phyloP scores from a whole-genome alignment of 2,888 invertebrate genomes.

The Philereme transversata region DNA sequence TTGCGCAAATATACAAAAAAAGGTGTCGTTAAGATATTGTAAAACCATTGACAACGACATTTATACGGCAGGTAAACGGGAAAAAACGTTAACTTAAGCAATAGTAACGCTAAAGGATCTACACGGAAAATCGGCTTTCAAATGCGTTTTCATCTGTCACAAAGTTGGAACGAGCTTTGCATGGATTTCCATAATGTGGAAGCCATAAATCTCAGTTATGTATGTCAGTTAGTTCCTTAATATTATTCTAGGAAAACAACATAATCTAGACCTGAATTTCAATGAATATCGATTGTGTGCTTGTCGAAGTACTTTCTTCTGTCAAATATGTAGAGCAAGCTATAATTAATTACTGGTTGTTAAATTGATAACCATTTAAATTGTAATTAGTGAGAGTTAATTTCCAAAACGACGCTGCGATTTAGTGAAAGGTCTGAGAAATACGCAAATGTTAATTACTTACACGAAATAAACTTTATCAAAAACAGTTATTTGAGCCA shows the following conservation, averaged over 20 bases:
- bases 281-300: constrained; percentile 14
- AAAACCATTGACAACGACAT: too few relatives aligned
- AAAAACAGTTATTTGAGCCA: too few relatives aligned
- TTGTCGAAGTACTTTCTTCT: constrained; percentile 12
- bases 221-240: constrained; percentile 21
- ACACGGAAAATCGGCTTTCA: constrained; percentile 15
- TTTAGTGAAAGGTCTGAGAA: too few relatives aligned
- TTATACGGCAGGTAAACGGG: background rate
- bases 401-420: too few relatives aligned
- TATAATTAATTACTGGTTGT: too few relatives aligned
- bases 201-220: constrained; percentile 27
- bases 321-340: background rate
- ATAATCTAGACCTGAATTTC: constrained; percentile 15
- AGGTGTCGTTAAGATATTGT: too few relatives aligned
- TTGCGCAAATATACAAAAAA: too few relatives aligned
- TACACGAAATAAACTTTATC: too few relatives aligned
- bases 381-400: too few relatives aligned
- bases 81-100: background rate
- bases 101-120: too few relatives aligned
- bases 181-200: constrained; percentile 21
- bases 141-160: constrained; percentile 24
- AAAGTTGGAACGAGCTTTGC: constrained; percentile 26
- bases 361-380: too few relatives aligned
- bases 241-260: constrained; percentile 16
- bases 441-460: too few relatives aligned